phyloP scores from a whole-genome alignment of 2,888 invertebrate species.

The Hemicrepidius hirtus region DNA sequence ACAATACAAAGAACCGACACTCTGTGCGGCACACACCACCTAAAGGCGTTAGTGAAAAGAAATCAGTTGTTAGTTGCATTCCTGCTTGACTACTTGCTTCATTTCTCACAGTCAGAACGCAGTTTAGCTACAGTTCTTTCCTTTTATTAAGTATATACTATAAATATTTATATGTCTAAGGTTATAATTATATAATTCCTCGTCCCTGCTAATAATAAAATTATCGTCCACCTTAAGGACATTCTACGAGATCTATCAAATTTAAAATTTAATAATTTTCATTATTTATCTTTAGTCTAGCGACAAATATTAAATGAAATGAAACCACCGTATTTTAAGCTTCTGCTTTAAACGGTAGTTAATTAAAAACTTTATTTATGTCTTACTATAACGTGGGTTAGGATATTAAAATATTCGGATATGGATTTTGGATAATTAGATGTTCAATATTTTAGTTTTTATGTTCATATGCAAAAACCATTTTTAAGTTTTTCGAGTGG shows the following conservation, averaged over 20 bases:
- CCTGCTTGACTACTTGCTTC: conserved; percentile 52
- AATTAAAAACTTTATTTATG: neutral
- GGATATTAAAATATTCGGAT: no score
- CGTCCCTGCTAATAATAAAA: neutral
- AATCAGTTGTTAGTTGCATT: conserved; percentile 58
- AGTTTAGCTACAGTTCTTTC: conserved; percentile 32
- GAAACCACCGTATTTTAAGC: neutral
- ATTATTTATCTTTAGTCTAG: conserved; percentile 2
- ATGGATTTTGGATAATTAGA: no score
- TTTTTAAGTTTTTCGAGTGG: neutral
- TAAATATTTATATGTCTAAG: conserved; percentile 21
- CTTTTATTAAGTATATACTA: conserved; percentile 1
- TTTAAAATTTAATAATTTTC: neutral
- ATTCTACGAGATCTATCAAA: conserved; percentile 4
- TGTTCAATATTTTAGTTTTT: no score
- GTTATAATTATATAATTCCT: conserved; percentile 15
- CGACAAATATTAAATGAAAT: neutral
- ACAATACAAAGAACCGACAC: conserved; percentile 56
- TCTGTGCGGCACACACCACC: conserved; percentile 42
- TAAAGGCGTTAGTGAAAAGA: conserved; percentile 56
- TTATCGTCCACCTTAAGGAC: conserved; percentile 2
- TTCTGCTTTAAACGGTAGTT: neutral
- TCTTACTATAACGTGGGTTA: neutral
- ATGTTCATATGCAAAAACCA: neutral
- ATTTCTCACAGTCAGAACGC: conserved; percentile 53